Evolutionary conservation across 2,888 invertebrate genomes (phyloP), one percentile per base, ranked within the genome.

Genomic region (Microctonus aethiopoides): DNA sequence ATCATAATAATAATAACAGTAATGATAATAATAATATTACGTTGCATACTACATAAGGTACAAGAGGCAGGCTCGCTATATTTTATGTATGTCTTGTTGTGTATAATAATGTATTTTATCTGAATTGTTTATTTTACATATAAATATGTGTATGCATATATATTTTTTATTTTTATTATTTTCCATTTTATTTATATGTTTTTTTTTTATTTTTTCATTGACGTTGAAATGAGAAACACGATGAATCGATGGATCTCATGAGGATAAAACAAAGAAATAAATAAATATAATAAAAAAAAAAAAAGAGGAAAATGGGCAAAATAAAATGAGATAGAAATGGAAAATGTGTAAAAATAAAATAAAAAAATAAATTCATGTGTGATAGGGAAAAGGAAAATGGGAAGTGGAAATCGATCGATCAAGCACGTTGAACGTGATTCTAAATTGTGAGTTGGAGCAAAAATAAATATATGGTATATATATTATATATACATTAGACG

Each of bases 11-110:
- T 46, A 46, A 46, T 46, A 24, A 75, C 66, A 62, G 72, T 72
- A 73, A 64, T 5, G 71, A 39, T 71, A 72, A 65, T 71, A 56
- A 70, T 46, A n/a, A 46, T n/a, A 46, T 16, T 73, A 70, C 73
- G 74, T 67, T 74, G 72, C 72, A 76, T 73, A 70, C 68, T 52
- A 54, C 62, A 46, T n/a, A 16, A 46, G n/a, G 10, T 62, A 62
- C 29, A 62, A 26, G 46, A 62, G 51, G 46, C 62, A 62, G 41
- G 41, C 41, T n/a, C 41, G 41, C 16, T 46, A 46, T 46, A 16
- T 46, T 46, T 46, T 46, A 46, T 46, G n/a, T 6, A 29, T 29
- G 29, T 29, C 3, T 29, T 29, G 29, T n/a, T n/a, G n/a, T n/a
- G n/a, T n/a, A n/a, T n/a, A n/a, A n/a, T n/a, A n/a, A n/a, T n/a